Conservation (phyloP, 2,113 vertebrate genomes). For the Ailuropoda melanoleuca region DNA sequence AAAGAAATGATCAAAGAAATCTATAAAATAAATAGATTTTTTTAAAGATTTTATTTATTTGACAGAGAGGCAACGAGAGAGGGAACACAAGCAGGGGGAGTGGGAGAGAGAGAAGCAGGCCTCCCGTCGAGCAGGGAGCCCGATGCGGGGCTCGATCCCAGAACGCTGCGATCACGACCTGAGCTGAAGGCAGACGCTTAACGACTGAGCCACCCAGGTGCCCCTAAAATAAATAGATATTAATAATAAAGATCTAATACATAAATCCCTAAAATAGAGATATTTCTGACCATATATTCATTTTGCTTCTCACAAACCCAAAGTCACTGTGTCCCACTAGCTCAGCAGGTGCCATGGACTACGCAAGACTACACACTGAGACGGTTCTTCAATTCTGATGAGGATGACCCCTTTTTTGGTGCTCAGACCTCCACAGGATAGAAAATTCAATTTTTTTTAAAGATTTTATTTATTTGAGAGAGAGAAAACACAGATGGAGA, state of each 20-base stretch:
- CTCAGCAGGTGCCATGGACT: background rate
- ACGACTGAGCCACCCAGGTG: too few relatives aligned
- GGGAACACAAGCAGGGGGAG: too few relatives aligned
- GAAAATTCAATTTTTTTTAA: background rate
- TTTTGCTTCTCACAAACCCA: background rate
- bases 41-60: too few relatives aligned
- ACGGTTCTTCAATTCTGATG: background rate
- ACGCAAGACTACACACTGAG: background rate
- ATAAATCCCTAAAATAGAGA: background rate
- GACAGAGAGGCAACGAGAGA: too few relatives aligned
- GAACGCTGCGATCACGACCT: too few relatives aligned
- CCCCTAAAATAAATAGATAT: background rate
- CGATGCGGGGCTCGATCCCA: too few relatives aligned
- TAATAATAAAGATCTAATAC: background rate
- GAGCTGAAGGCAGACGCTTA: too few relatives aligned
- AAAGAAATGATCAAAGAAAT: background rate
- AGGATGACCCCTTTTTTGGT: background rate
- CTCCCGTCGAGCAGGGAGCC: too few relatives aligned
- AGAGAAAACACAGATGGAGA: background rate
- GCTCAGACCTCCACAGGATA: background rate
- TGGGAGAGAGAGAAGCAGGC: too few relatives aligned
- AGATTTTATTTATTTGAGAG: background rate
- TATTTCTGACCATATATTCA: background rate
- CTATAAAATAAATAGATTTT: background rate
- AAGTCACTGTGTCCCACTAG: background rate